These are phyloP conservation scores for Eupithecia vulgata DNA, from an alignment of 2,888 invertebrate genomes.

Conservation along the genomic window DNA sequence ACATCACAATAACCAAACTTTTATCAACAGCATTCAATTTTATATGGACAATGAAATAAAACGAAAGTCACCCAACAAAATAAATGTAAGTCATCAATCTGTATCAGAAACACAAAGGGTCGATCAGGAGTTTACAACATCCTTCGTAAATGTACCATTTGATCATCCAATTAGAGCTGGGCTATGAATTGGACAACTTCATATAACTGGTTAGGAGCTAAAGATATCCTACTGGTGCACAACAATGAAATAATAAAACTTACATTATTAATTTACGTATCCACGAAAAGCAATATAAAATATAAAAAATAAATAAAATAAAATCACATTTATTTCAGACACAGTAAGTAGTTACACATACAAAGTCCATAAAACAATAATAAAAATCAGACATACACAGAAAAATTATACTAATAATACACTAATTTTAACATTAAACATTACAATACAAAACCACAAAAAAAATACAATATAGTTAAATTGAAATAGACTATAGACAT, in stretches of 20 bases:
- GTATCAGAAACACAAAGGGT: constrained; percentile 40
- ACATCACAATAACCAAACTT: background rate
- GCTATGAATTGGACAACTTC: constrained; percentile 9
- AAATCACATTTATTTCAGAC: no score
- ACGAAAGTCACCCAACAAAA: constrained; percentile 37
- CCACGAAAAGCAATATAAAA: background rate
- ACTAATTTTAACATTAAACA: no score
- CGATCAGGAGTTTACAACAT: constrained; percentile 35
- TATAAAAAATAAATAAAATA: no score
- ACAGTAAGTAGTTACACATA: no score
- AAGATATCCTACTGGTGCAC: background rate
- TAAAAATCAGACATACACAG: no score
- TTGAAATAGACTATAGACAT: no score
- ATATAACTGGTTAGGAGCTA: background rate
- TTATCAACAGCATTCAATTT: constrained; percentile 12
- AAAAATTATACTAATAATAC: no score
- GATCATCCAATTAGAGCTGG: constrained; percentile 15
- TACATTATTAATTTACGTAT: background rate
- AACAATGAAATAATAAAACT: background rate
- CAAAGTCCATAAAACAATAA: no score
- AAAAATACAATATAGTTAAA: no score
- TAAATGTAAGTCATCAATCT: constrained; percentile 42
- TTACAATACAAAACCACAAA: no score
- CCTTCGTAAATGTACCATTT: constrained; percentile 32
- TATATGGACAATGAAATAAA: constrained; percentile 16